Percentiles rank a stretch among this genome's conserved stretches.
Conservation (phyloP, 2,797 vertebrate species). For the Gadopsis marmoratus region DNA sequence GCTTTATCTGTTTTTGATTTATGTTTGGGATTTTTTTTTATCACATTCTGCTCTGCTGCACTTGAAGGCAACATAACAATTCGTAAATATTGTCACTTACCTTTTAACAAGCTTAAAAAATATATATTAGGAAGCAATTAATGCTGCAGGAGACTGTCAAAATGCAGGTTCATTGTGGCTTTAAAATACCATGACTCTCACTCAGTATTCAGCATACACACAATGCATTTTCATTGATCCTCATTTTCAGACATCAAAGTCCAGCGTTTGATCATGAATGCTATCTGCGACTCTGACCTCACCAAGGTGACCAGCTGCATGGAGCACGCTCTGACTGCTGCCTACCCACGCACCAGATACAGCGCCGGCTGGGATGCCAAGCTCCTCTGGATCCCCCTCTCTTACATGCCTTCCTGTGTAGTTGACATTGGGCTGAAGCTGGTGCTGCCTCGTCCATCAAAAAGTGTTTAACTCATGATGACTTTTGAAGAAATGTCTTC, state of each 20-base stretch:
- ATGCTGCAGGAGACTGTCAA: not conserved
- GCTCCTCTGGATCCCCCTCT: constrained; percentile 93
- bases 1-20: not conserved
- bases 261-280: constrained; percentile 89
- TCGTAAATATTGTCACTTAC: no score
- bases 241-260: constrained; percentile 86
- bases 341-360: constrained; percentile 91
- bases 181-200: not conserved
- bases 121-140: not conserved
- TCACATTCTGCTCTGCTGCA: not conserved
- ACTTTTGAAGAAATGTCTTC: constrained; percentile 10
- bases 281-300: constrained; percentile 91
- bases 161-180: not conserved
- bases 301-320: constrained; percentile 92
- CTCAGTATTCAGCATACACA: not conserved
- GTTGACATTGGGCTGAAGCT: constrained; percentile 87
- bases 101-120: not conserved
- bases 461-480: constrained; percentile 76
- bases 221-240: not conserved
- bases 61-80: not conserved
- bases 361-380: constrained; percentile 97
- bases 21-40: not conserved
- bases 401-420: constrained; percentile 92
- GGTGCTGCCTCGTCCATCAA: constrained; percentile 90
- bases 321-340: constrained; percentile 91